Evolutionary conservation across 2,888 invertebrate species (phyloP), one percentile per base, ranked within the genome.

Genomic region (Drosophila subsilvestris): DNA sequence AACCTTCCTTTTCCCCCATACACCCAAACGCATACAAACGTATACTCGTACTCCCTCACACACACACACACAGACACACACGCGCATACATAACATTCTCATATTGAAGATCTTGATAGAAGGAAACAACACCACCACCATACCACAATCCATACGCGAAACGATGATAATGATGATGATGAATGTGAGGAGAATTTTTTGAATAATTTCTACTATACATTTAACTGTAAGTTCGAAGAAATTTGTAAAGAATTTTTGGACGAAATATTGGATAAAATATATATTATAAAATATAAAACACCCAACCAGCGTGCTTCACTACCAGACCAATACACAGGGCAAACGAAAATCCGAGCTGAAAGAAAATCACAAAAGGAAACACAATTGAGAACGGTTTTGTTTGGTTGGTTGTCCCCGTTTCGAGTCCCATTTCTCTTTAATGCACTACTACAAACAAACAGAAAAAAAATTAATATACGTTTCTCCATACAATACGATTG

Each of bases 201-300:
- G 83, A 86, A 89, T 89, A 89, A 86, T 89, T 89, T 86, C 85
- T 86, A 86, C 89, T 80, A 86, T 89, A 89, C 89, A 85, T 79
- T 87, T 87, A 89, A 85, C 88, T 85, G 85, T 86, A 86, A 86
- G 89, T 89, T 86, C 85, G 89, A 86, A 87, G 85, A 86, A 86
- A 89, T 86, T 85, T 86, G 85, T 86, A 86, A 86, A 86, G 85
- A 86, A 86, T 86, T 89, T 83, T 86, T 86, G 86, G 89, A 86
- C 89, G 86, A 86, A 89, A 86, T 86, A 86, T 89, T 86, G 85
- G 88, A 89, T 85, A 85, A 86, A 84, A 74, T 84, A 86, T 86
- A 85, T 85, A 85, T 85, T 85, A 85, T 84, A 86, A 86, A 84
- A 86, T 78, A 82, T 83, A 86, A 80, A 79, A 14, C 22, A 78